Evolutionary conservation across 64 coral and sea anemone species (phyloP).

Genomic region (Montipora efflorescens): DNA sequence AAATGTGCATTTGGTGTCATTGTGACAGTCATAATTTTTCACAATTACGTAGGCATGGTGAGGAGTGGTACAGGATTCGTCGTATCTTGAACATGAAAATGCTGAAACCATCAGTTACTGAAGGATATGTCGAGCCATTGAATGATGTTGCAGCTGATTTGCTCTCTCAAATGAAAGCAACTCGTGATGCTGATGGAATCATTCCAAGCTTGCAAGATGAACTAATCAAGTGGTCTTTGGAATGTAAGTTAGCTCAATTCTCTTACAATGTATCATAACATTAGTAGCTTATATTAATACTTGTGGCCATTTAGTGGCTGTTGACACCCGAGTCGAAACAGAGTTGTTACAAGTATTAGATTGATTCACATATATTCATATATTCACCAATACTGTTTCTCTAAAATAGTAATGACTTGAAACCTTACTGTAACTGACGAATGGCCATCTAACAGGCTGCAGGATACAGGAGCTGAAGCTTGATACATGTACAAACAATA

Average conservation of each 20-base stretch:
- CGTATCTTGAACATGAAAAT: conserved; percentile 63
- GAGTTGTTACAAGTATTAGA: too few species aligned
- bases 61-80: conserved; percentile 60
- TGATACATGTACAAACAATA: too few species aligned
- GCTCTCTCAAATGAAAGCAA: not conserved
- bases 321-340: too few species aligned
- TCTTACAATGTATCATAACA: too few species aligned
- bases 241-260: conserved; percentile 25
- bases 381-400: too few species aligned
- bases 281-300: too few species aligned
- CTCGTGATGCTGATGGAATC: not conserved
- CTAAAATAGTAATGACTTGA: too few species aligned
- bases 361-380: too few species aligned
- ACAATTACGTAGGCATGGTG: conserved; percentile 7
- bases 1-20: not conserved
- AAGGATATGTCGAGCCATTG: conserved; percentile 42
- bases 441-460: too few species aligned
- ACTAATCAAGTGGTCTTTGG: conserved; percentile 75
- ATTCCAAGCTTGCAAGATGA: conserved; percentile 59
- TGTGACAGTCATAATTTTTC: not conserved
- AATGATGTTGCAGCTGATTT: conserved; percentile 51
- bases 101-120: conserved; percentile 61
- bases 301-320: too few species aligned
- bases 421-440: too few species aligned
- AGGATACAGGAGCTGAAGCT: too few species aligned